Evolutionary conservation across 2,797 vertebrate species (phyloP).

Genomic region (Borostomias antarcticus): DNA sequence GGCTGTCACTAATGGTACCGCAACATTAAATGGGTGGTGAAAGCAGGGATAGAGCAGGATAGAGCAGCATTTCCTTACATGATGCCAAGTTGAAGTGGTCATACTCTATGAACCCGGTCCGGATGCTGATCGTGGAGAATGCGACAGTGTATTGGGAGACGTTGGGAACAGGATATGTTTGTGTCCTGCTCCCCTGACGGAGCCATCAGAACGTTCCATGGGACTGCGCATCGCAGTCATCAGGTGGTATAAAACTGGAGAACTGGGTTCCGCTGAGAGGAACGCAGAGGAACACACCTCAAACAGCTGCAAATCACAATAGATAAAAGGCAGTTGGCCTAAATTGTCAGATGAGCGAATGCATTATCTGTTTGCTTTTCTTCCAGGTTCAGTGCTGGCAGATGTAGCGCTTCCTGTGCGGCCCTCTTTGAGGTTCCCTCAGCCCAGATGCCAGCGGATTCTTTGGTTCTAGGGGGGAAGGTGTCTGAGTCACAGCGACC

Average conservation of each 20-base stretch:
- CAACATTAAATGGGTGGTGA: no score
- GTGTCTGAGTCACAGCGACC: constrained; percentile 37
- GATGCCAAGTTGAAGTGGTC: constrained; percentile 22
- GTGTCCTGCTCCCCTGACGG: constrained; percentile 25
- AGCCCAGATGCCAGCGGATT: constrained; percentile 35
- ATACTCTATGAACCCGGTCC: constrained; percentile 41
- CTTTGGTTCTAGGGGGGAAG: constrained; percentile 31
- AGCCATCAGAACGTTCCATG: constrained; percentile 27
- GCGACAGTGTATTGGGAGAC: constrained; percentile 23
- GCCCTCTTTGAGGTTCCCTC: constrained; percentile 63
- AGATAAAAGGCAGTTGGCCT: neutral
- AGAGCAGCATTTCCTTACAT: neutral
- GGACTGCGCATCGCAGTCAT: constrained; percentile 2
- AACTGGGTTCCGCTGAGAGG: constrained; percentile 14
- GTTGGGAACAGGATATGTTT: constrained; percentile 57
- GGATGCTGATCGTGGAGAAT: neutral
- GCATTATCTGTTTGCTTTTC: no score
- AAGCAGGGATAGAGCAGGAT: neutral
- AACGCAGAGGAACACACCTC: constrained; percentile 13
- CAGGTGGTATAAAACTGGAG: constrained; percentile 36
- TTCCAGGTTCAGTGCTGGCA: no score
- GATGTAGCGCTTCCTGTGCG: constrained; percentile 1
- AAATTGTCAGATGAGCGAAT: no score
- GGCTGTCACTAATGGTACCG: no score
- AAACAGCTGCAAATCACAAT: neutral